Base-by-base conservation (phyloP, 2,888 invertebrate genomes). In the Phyllotreta cruciferae region DNA sequence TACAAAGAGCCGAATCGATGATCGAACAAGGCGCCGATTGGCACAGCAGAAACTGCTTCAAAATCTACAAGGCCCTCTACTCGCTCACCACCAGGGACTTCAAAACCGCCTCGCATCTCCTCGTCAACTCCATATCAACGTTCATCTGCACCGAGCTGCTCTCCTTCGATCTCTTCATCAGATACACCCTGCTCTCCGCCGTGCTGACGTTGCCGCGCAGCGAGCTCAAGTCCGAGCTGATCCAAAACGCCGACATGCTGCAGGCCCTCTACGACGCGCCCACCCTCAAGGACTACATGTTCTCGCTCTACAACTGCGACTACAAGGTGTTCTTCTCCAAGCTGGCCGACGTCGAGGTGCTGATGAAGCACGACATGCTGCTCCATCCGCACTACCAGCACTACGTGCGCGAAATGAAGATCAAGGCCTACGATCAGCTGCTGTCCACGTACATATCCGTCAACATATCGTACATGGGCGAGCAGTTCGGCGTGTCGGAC, bases 61-160 rank as follows among this genome's bases (percentile, higher is more conserved):
- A 88, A 78, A 90, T 89, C 1, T 87, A 87, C 74, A 85, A 84
- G 78, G 90, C 70, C 41, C 80, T 89, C 11, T 90, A 90, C 79
- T 85, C 85, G 69, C 84, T 91, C 81, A 84, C 88, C 0, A 84
- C 88, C 53, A 80, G 90, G 63, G 88, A 90, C 76, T 90, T 90
- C 79, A 83, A 85, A 70, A 83, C 82, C 38, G 89, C 90, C 1
- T 86, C 89, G 1, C 80, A 80, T 39, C 83, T 88, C 49, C 88
- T 90, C 76, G 82, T 90, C 38, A 88, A 89, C 72, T 87, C 89
- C 8, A 87, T 90, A 8, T 88, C 89, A 6, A 91, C 90, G 0
- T 92, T 91, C 78, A 89, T 89, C 14, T 90, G 89, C 1, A 88
- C 89, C 74, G 91, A 91, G 78, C 79, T 91, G 54, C 87, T 90